phyloP scores from a whole-genome alignment of 2,888 invertebrate species.

The Sphinx pinastri region DNA sequence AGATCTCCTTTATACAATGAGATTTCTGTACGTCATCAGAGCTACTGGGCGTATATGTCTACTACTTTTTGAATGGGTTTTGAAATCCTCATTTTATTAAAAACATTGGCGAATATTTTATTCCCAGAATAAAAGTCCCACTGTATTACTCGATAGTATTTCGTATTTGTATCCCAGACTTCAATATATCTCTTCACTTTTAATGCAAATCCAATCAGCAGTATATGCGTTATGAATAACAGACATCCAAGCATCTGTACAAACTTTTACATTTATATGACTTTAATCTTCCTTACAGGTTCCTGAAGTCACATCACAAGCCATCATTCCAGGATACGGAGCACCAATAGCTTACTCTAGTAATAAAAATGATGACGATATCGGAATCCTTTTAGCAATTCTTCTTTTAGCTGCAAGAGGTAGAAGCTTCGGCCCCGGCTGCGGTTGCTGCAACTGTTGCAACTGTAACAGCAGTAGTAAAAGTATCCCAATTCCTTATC shows the following conservation, averaged over 20 bases:
- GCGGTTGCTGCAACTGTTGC: slow-evolving; percentile 46
- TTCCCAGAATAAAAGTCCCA: no score
- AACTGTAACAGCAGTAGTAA: slow-evolving; percentile 44
- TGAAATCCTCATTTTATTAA: no score
- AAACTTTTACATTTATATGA: no score
- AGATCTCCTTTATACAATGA: no score
- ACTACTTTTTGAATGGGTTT: no score
- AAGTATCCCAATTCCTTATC: slow-evolving; percentile 61
- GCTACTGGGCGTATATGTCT: no score
- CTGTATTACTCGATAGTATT: background rate
- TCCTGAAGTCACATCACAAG: slow-evolving; percentile 46
- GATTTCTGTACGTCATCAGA: background rate
- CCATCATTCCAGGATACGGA: slow-evolving; percentile 44
- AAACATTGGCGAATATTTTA: no score
- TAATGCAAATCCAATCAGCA: background rate
- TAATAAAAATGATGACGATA: slow-evolving; percentile 50
- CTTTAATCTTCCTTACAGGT: slow-evolving; percentile 41
- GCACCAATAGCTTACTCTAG: slow-evolving; percentile 31
- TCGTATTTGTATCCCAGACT: background rate
- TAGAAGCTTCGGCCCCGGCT: slow-evolving; percentile 41
- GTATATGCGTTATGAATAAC: background rate
- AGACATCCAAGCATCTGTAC: no score
- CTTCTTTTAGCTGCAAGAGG: slow-evolving; percentile 57
- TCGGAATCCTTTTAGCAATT: slow-evolving; percentile 60
- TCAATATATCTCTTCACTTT: no score